A percentile compares a stretch with the other conserved stretches of the same genome.
These are phyloP conservation scores for Hippocampus barbouri DNA, from an alignment of 2,113 vertebrate genomes.

Conservation along the genomic window DNA sequence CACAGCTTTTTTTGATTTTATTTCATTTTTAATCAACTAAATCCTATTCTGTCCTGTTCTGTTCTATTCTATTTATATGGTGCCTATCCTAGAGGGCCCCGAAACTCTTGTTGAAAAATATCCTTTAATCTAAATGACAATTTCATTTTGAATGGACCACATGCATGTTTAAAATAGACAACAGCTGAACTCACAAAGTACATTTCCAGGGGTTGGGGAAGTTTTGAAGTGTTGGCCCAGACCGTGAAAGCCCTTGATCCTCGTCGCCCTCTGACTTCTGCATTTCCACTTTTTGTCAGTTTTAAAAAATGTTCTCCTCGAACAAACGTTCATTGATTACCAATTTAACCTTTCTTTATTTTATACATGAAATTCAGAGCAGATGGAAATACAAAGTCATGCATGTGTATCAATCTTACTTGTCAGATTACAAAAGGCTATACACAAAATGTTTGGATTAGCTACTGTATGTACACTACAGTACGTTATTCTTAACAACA, in stretches of 20 bases:
- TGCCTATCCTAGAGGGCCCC: background rate
- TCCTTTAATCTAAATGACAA: background rate
- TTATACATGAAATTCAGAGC: constrained; percentile 15
- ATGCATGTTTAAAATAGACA: background rate
- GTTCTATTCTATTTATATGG: background rate
- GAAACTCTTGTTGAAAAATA: background rate
- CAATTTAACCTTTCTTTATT: constrained; percentile 12
- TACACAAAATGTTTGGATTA: background rate
- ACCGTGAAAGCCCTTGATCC: background rate
- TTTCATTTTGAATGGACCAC: background rate
- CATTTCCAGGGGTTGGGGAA: background rate
- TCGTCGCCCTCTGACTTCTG: background rate
- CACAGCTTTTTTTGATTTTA: no score
- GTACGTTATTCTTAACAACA: background rate
- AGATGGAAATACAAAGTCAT: constrained; percentile 14
- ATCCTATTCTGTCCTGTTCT: background rate
- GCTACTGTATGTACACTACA: background rate
- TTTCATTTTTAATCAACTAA: no score
- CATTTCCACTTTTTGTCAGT: background rate
- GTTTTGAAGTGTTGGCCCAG: background rate
- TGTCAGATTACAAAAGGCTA: background rate
- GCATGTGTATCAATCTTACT: background rate
- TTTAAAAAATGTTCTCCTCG: background rate
- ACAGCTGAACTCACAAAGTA: background rate
- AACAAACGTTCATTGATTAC: background rate